Evolutionary conservation across 2,797 vertebrate species (phyloP), one percentile per base, ranked within the genome.

Genomic region (Protonibea diacanthus): DNA sequence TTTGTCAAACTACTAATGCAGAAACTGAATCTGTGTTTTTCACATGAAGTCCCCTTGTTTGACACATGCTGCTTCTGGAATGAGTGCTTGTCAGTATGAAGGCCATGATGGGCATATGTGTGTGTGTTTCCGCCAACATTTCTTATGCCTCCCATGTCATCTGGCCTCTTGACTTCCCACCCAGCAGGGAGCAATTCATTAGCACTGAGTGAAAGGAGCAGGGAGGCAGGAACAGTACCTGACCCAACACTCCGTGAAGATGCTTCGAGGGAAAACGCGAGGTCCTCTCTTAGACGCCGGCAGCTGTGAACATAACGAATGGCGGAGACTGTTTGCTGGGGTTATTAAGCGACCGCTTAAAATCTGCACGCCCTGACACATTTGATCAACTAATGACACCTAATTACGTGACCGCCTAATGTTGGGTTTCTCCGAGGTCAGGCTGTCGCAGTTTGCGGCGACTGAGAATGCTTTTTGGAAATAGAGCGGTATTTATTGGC

Each of bases 401-500:
- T 87, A 87, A 92, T 93, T 93, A 89, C 62, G 57, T 79, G 79
- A 73, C 82, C 51, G 15, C 66, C 69, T 81, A 88, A 90, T 78
- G 79, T 51, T 18, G 80, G 82, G 70, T 73, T 78, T 74, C 84
- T 83, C 66, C 18, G 51, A 86, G 86, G 93, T 90, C 85, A 85
- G 65, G 71, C 29, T 47, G 81, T 44, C 60, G 42, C 72, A 11
- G 73, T 71, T 81, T 57, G 71, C 84, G 14, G 3, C 48, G 81
- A n/a, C 79, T 66, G 72, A 71, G 87, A 86, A 76, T 18, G 78
- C 66, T 78, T 88, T 89, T 88, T 67, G 68, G 68, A 86, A 87
- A 90, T 77, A 77, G 78, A 81, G 87, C 79, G 87, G 89, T 92
- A 90, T 91, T 90, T 90, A 91, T 78, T 86, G 85, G 83, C 25